Evolutionary conservation across 1,140 invertebrate species (phyloP), one percentile per base, ranked within the genome.

Genomic region (Drosophila tropicalis): DNA sequence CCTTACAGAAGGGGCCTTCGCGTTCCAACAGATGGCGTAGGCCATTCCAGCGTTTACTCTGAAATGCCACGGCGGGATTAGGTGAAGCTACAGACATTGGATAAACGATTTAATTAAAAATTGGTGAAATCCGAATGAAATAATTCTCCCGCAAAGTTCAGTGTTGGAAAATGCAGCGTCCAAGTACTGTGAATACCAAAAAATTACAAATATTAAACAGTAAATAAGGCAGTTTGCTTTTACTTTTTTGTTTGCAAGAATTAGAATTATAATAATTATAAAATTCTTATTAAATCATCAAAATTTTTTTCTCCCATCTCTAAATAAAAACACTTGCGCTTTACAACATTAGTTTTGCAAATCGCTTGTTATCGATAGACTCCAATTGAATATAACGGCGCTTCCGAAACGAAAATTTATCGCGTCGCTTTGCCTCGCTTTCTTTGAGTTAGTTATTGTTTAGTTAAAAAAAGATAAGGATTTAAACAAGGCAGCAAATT

Each of bases 1-100:
- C 96, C 89, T 97, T 96, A 81, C 97, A 97, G 93, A 99, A 99
- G 0, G 98, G 98, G 15, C 98, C 98, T n/a, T 95, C 94, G 85
- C 98, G 94, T 92, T 98, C 97, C 32, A 99, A 92, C 25, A 99
- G 92, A 93, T 98, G 98, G 64, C 95, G 94, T 55, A 99, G 92
- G 90, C 98, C 96, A 83, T 94, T 95, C 96, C 97, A 99, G 81
- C 96, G 91, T 39, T 92, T 92, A 60, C 69, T 90, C 34, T 89
- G 80, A 32, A 89, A n/a, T 0, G 47, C 32, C 17, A 74, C 3
- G 6, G 47, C n/a, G 9, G 80, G 69, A 75, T 84, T 89, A 7
- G 85, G 84, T 6, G 84, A 89, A 5, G 74, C 70, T 36, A 70
- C 70, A 4, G 84, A 84, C 84, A 89, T 55, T 73, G 6, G 1